Evolutionary conservation across 2,888 invertebrate genomes (phyloP), one percentile per base, ranked within the genome.

Genomic region (Drosophila atroscutellata): DNA sequence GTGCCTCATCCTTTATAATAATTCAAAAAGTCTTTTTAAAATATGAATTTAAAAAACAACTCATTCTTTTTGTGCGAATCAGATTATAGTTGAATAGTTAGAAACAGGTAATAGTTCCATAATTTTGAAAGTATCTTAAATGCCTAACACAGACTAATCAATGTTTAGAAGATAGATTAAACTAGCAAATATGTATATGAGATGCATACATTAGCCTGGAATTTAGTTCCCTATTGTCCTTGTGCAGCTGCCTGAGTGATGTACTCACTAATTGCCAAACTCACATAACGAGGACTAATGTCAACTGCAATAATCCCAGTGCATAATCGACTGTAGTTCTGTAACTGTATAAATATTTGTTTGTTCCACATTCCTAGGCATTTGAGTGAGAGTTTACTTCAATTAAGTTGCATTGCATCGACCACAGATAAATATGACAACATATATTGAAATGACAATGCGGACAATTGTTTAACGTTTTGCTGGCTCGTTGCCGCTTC

Each of bases 381-480:
- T 37, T 50, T 52, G 57, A 26, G 57, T 36, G 49, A 52, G 37
- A 69, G 52, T 58, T 55, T 24, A 63, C 42, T 63, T 69, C 64
- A 75, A 80, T 80, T 82, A 80, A 71, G 72, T 66, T 66, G 30
- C 54, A 73, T 77, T 73, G 56, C 72, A 73, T 78, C 72, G 78
- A 68, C 69, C 76, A 66, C 72, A 80, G 72, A 80, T 69, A 75
- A 72, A 79, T 80, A 42, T 60, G 47, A 60, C 76, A 80, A 81
- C 67, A 80, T 66, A 70, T 76, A 76, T 71, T 69, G 56, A 80
- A 80, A 72, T 72, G 77, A 81, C 81, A 81, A 83, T 74, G 81
- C 64, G 77, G 28, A 61, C 66, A 83, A 72, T 55, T 83, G 83
- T 81, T 77, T 74, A 62, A 65, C 78, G 67, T 64, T 65, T 75